Evolutionary conservation across 1,140 invertebrate genomes (phyloP), one percentile per base, ranked within the genome.

Genomic region (Drosophila dunni): DNA sequence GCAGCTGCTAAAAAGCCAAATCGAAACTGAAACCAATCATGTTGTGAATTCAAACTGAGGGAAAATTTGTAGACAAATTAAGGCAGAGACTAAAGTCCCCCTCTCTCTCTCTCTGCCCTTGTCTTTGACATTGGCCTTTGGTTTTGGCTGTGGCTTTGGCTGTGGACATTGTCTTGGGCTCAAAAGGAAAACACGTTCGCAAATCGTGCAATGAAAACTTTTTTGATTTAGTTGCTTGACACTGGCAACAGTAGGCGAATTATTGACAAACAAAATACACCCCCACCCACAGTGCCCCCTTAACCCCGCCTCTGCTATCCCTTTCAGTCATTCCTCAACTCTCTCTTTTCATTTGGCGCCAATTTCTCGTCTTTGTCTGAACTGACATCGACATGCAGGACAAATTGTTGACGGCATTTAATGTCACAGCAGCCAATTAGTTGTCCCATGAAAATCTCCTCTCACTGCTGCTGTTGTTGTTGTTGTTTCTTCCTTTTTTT

Each of bases 391-490:
- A 89, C 84, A 84, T 88, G 84, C 81, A 84, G 84, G 84, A 88
- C 84, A 88, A 89, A 88, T 88, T 88, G 84, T 88, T 89, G 84
- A 89, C 84, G 80, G 84, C 83, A 80, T 88, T 88, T 88, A 88
- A 88, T 88, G 84, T 88, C 84, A 88, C 84, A 88, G 84, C 84
- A 88, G 84, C 84, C 84, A 88, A 88, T 88, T 89, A 88, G 84
- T 65, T 89, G 84, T 89, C 80, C 80, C 79, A 83, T 83, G 83
- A 88, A 88, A 88, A 88, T 86, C 75, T 81, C 71, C 80, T 75
- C 89, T 84, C 79, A 71, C 51, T 62, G 56, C 44, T 61, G 54
- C 56, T 67, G 61, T 65, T 85, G 78, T 45, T 61, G 56, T 58
- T 61, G 58, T 56, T 67, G 54, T 65, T 40, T 48, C 29, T 77